Evolutionary conservation across 2,113 vertebrate species (phyloP).

Genomic region (Boulengeromyrus knoepffleri): DNA sequence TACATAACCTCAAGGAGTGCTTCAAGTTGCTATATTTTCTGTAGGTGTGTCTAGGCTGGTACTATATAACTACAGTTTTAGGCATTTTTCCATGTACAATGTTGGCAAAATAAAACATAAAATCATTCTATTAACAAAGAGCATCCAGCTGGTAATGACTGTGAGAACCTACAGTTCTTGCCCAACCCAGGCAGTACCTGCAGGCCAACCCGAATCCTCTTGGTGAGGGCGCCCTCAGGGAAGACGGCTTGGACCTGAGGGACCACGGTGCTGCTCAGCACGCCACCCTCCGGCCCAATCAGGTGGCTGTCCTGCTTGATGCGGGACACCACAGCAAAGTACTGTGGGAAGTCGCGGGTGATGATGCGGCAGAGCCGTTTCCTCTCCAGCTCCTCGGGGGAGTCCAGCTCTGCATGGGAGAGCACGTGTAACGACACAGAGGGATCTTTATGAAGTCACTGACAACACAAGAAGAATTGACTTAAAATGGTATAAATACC

Average conservation of each 20-base stretch:
- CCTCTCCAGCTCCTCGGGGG: conserved; percentile 84
- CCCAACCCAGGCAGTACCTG: conserved; percentile 65
- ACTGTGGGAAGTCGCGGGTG: conserved; percentile 93
- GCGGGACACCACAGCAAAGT: conserved; percentile 92
- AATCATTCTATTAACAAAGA: not conserved
- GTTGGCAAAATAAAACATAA: not conserved
- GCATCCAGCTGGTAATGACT: not conserved
- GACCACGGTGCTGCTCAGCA: conserved; percentile 92
- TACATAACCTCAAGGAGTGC: not conserved
- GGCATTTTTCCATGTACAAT: not conserved
- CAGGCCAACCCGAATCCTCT: conserved; percentile 89
- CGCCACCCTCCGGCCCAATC: conserved; percentile 92
- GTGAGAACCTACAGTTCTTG: not conserved
- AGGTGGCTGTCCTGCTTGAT: conserved; percentile 94
- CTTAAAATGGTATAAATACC: not conserved
- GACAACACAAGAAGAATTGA: not conserved
- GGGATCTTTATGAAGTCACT: not conserved
- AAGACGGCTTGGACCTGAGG: conserved; percentile 93
- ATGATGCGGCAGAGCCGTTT: conserved; percentile 95
- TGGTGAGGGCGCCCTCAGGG: conserved; percentile 91
- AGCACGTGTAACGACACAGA: not conserved
- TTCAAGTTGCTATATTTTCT: not conserved
- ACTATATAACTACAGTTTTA: not conserved
- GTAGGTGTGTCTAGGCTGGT: not conserved
- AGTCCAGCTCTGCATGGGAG: conserved; percentile 71